Evolutionary conservation across 2,113 vertebrate species (phyloP).

Genomic region (Grallaria varia): DNA sequence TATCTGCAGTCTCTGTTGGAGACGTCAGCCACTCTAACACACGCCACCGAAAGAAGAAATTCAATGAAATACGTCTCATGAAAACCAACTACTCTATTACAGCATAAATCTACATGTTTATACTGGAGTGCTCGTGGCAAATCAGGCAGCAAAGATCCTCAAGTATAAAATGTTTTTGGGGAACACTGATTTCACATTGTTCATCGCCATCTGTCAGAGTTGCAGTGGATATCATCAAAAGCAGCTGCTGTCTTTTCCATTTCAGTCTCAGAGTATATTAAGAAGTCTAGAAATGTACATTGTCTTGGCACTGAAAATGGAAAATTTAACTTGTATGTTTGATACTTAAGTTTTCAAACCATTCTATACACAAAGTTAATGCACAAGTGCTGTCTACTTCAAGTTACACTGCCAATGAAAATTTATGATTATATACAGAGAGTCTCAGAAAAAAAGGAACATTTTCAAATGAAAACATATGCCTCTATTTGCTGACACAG

Average conservation of each 20-base stretch:
- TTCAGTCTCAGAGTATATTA: background rate
- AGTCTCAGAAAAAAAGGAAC: background rate
- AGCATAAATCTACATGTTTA: slow-evolving; percentile 57
- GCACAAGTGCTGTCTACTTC: background rate
- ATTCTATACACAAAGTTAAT: background rate
- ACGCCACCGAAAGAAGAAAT: background rate
- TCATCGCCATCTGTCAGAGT: slow-evolving; percentile 19
- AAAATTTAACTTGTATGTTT: background rate
- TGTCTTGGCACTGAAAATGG: background rate
- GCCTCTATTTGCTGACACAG: background rate
- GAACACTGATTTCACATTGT: slow-evolving; percentile 58
- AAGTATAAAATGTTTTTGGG: slow-evolving; percentile 22
- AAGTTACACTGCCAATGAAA: background rate
- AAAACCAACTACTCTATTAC: background rate
- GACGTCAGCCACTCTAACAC: background rate
- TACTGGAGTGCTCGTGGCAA: slow-evolving; percentile 17
- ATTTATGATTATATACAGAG: background rate
- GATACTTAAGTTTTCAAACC: background rate
- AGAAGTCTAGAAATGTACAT: background rate
- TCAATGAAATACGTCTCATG: background rate
- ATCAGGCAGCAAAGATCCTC: slow-evolving; percentile 5
- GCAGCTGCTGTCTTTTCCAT: slow-evolving; percentile 43
- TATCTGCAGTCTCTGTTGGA: background rate
- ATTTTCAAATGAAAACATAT: slow-evolving; percentile 3
- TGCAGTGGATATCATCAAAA: slow-evolving; percentile 18